Percentiles rank a stretch among this genome's conserved stretches.
Conservation (phyloP, 2,113 vertebrate genomes). For the Hepsetus odoe region DNA sequence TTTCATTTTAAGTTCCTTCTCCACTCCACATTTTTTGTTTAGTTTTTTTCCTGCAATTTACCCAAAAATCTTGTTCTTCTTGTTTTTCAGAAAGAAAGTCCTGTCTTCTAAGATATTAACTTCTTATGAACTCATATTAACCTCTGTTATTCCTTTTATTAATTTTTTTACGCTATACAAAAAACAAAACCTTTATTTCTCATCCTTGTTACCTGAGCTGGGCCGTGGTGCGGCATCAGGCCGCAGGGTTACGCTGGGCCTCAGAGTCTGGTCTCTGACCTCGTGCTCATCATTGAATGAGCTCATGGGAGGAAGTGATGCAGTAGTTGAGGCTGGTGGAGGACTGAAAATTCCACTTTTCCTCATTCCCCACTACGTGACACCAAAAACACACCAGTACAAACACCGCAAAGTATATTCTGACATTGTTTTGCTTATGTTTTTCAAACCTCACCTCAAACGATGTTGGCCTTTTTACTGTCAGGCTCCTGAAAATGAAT, state of each 20-base stretch:
- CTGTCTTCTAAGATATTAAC: too few relatives aligned
- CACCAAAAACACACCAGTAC: slow-evolving; percentile 19
- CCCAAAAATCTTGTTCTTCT: too few relatives aligned
- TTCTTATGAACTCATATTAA: too few relatives aligned
- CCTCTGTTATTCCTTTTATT: too few relatives aligned
- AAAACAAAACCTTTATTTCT: too few relatives aligned
- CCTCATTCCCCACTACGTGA: slow-evolving; percentile 60
- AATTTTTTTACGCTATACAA: too few relatives aligned
- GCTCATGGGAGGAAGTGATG: slow-evolving; percentile 72
- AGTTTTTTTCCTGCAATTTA: too few relatives aligned
- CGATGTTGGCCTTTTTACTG: slow-evolving; percentile 69
- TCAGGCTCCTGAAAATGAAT: slow-evolving; percentile 73
- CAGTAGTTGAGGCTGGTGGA: slow-evolving; percentile 52
- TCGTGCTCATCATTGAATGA: slow-evolving; percentile 53
- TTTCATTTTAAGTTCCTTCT: too few relatives aligned
- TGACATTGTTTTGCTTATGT: background rate
- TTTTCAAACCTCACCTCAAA: slow-evolving; percentile 65
- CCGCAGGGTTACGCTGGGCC: slow-evolving; percentile 68
- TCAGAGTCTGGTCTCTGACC: slow-evolving; percentile 57
- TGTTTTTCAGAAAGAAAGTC: too few relatives aligned
- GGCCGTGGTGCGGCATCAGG: slow-evolving; percentile 52
- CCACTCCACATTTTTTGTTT: too few relatives aligned
- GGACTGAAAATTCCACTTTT: slow-evolving; percentile 65
- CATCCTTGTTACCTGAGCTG: slow-evolving; percentile 4
- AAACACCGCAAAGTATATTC: background rate